Base-by-base conservation (phyloP, 2,888 invertebrate genomes). In the Drosophila imparisetae region DNA sequence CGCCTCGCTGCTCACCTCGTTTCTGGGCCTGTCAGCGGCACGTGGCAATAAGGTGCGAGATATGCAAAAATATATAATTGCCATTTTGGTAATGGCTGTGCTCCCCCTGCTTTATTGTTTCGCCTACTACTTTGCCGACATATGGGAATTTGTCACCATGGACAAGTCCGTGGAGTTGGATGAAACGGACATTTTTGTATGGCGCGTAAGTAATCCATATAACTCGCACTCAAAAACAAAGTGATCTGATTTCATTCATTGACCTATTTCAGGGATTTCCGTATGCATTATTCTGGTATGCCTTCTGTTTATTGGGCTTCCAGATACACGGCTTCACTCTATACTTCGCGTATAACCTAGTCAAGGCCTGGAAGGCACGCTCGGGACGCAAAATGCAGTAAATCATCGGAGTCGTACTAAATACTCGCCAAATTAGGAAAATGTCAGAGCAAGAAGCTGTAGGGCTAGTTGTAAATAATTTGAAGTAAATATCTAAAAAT, bases 261-360 rank as follows among this genome's bases (percentile, higher is more conserved):
- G 2, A 24, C 21, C 5, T 30, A 11, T 72, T 72, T 52, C n/a
- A 98, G 97, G 97, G 96, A 21, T 96, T 97, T 92, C 98, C 98
- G 0, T 97, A 98, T 91, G 98, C 98, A 21, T 94, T 98, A 32
- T 94, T 98, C 72, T 98, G 98, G 98, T 98, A 97, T 92, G 96
- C 96, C 70, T 98, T 98, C 93, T 95, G 98, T 75, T 94, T 97
- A 53, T 93, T 97, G 15, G 97, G 97, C 8, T 94, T 97, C 48
- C 98, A 99, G 94, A 96, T 98, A 60, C 98, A 98, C 92, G 94
- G 95, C 78, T 97, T 98, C 93, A 97, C 98, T 61, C 92, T 98
- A 42, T 96, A 96, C 92, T 98, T 98, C 93, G 96, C 97, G 15
- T 96, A 95, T 94, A 97, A 96, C 92, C 94, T 98, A 76, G 94